Base-by-base conservation (phyloP, 2,797 vertebrate genomes). In the Macropodus opercularis region DNA sequence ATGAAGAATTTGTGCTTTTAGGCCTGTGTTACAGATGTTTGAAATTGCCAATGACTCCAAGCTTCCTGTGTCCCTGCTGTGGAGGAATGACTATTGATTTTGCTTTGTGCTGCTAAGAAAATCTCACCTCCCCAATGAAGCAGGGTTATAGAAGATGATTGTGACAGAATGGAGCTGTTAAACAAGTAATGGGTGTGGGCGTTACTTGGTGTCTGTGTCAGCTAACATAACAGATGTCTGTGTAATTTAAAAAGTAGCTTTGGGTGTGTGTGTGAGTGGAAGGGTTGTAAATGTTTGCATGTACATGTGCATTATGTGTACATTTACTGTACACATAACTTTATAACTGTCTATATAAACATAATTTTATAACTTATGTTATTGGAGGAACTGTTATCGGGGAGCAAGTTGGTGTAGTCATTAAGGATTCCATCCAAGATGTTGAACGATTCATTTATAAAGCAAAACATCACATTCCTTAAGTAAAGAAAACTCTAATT, bases 1-100 rank as follows among this genome's bases (percentile, higher is more conserved):
- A 36, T 46, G 23, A 43, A 26, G 4, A 51, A 64, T 58, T 38
- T 41, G 19, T 27, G 5, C 48, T 52, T 40, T 58, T 14, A 22
- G 41, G 42, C 57, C 49, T 19, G n/a, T 41, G 32, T 19, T 44
- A 15, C 56, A 70, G 63, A 80, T 57, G 46, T 58, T 42, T 68
- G 23, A 62, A 64, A 68, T 44, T 40, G 38, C 13, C 26, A 2
- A 12, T 12, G 58, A 39, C 53, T 53, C 36, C 18, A n/a, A 12
- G 27, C 39, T 47, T 42, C 59, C 50, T 43, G 26, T 48, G 29
- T 15, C 22, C 40, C 34, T 9, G 24, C 46, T 17, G 56, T 26
- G 21, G 38, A 23, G 5, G 13, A 51, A 47, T 5, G 1, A 12
- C 19, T 65, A 61, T 66, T 41, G 51, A 69, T 62, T 72, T 23